phyloP scores from a whole-genome alignment of 2,113 vertebrate species.

The Peucedramus taeniatus region DNA sequence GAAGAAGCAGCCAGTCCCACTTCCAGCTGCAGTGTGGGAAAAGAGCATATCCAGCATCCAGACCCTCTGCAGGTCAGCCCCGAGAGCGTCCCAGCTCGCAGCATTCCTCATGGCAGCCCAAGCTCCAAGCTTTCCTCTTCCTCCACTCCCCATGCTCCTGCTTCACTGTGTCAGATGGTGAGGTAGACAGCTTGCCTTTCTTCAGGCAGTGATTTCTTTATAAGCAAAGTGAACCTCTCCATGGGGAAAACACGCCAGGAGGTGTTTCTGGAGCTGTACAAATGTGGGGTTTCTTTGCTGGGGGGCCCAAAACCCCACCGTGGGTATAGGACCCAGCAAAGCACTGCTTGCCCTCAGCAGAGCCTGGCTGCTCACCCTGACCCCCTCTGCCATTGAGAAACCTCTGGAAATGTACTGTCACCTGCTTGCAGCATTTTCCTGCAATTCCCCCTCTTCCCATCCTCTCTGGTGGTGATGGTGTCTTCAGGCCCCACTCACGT shows the following conservation, averaged over 20 bases:
- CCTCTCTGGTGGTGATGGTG: not conserved
- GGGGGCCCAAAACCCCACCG: fast-evolving
- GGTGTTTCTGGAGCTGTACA: not conserved
- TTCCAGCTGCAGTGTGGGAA: not conserved
- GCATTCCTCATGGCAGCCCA: not conserved
- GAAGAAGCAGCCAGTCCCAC: too few relatives aligned
- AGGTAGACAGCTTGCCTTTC: not conserved
- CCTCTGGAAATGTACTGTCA: not conserved
- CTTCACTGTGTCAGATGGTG: not conserved
- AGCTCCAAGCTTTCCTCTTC: not conserved
- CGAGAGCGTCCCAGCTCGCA: not conserved
- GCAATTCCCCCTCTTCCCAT: not conserved
- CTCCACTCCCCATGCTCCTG: not conserved
- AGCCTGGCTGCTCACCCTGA: not conserved
- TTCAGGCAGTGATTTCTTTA: not conserved
- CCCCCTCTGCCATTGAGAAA: not conserved
- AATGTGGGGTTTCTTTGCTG: not conserved
- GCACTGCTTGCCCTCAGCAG: not conserved
- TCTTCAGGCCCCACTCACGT: not conserved
- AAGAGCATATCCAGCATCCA: not conserved
- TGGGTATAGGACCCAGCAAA: not conserved
- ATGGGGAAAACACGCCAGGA: fast-evolving
- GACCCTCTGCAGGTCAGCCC: not conserved
- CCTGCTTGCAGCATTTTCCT: not conserved
- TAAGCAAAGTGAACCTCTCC: not conserved